Evolutionary conservation across 2,113 vertebrate species (phyloP), one percentile per base, ranked within the genome.

Genomic region (Vulpes lagopus): DNA sequence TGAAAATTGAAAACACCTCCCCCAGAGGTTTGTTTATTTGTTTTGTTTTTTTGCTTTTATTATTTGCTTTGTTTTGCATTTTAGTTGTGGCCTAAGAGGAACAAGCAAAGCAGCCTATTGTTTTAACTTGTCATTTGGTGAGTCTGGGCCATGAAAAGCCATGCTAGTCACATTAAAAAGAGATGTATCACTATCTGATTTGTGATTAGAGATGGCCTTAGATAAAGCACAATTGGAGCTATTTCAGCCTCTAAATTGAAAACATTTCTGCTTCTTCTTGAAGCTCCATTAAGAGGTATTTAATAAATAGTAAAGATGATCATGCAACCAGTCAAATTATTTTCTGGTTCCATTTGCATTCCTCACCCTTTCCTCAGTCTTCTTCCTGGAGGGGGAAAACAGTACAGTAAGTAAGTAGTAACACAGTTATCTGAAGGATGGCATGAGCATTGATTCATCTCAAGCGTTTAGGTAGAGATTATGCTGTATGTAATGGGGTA

Each of bases 111-210:
- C 49, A 83, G 23, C 11, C 85, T 57, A 4, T 65, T 96, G 51
- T 94, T 95, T 93, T 62, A 74, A 78, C 30, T 92, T 94, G 91
- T 93, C 74, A 86, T 80, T 82, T 93, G 71, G 38, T 95, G 64
- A 92, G 51, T 92, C 53, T 60, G 32, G 74, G 32, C 78, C 53
- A 53, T 17, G 71, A 89, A 94, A 14, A 91, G 51, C 71, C 65
- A 49, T 0, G 35, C 43, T 64, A 30, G 23, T 57, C 20, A n/a
- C 62, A n/a, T 95, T 79, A 73, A 93, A 69, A 60, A 85, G 55
- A 92, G 60, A 79, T 30, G 16, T 57, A 74, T 84, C 69, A 25
- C 65, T 11, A 5, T 65, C 73, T 84, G 73, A 93, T 71, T 49
- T 96, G 62, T 49, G 57, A 51, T 32, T 32, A 83, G 59, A 95